Evolutionary conservation across 2,797 vertebrate species (phyloP).

Genomic region (Phoeniculus purpureus): DNA sequence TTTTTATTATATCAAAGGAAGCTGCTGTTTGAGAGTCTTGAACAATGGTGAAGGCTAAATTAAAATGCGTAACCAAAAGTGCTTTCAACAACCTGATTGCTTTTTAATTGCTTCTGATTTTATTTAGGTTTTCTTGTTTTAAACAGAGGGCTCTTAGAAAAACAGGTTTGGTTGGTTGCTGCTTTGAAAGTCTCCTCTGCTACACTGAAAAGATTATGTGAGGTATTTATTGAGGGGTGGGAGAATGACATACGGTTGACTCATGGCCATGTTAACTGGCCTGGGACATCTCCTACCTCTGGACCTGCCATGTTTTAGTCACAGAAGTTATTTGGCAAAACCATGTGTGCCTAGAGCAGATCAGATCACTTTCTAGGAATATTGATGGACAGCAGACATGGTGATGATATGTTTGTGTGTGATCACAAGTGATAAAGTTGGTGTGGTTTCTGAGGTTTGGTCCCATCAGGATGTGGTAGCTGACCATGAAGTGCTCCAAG

Average conservation of each 20-base stretch:
- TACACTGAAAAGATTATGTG: background rate
- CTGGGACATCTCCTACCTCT: background rate
- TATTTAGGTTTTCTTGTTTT: slow-evolving; percentile 19
- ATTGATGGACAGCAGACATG: background rate
- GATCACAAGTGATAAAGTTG: background rate
- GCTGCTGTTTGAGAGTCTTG: background rate
- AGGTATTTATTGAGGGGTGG: background rate
- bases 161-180: slow-evolving; percentile 20
- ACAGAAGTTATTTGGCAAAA: background rate
- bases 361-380: background rate
- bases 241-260: background rate
- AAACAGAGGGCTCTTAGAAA: background rate
- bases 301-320: background rate
- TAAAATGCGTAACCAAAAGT: background rate
- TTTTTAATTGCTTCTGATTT: slow-evolving; percentile 36
- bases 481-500: background rate
- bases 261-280: background rate
- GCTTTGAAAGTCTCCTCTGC: background rate
- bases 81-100: background rate
- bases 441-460: background rate
- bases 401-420: background rate
- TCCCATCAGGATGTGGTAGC: background rate
- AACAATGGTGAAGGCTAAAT: background rate
- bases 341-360: background rate
- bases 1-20: background rate